Evolutionary conservation across 2,113 vertebrate species (phyloP).

Genomic region (Plestiodon gilberti): DNA sequence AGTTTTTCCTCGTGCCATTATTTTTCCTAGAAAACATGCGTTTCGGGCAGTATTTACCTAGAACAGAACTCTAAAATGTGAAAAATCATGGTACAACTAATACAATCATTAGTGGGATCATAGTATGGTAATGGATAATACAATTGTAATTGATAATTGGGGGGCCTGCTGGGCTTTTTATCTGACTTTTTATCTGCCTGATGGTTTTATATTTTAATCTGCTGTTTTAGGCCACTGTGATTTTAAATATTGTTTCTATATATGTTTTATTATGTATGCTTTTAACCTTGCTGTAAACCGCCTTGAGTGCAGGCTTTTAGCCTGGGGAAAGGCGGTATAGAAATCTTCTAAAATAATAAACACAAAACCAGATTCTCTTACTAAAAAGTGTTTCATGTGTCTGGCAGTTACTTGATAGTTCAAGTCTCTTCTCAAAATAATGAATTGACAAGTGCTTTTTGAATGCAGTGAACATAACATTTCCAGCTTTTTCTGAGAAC

Average conservation of each 20-base stretch:
- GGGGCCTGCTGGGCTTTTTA: too few relatives aligned
- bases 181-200: too few relatives aligned
- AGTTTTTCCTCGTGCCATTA: slow-evolving; percentile 62
- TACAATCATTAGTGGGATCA: not conserved
- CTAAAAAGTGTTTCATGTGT: not conserved
- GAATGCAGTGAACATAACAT: not conserved
- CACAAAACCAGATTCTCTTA: not conserved
- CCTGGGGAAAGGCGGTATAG: too few relatives aligned
- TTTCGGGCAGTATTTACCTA: not conserved
- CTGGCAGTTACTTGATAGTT: not conserved
- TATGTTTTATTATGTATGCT: too few relatives aligned
- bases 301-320: too few relatives aligned
- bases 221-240: too few relatives aligned
- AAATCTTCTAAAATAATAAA: too few relatives aligned
- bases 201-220: too few relatives aligned
- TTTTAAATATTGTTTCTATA: too few relatives aligned
- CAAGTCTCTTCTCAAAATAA: not conserved
- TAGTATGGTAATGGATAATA: too few relatives aligned
- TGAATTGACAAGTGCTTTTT: not conserved
- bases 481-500: not conserved
- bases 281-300: too few relatives aligned
- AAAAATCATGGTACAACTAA: not conserved
- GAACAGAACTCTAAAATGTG: not conserved
- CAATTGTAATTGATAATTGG: too few relatives aligned
- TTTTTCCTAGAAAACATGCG: not conserved